Percentiles rank a stretch among this genome's conserved stretches.
Conservation (phyloP, 2,888 invertebrate genomes). For the Gryllus longicercus region DNA sequence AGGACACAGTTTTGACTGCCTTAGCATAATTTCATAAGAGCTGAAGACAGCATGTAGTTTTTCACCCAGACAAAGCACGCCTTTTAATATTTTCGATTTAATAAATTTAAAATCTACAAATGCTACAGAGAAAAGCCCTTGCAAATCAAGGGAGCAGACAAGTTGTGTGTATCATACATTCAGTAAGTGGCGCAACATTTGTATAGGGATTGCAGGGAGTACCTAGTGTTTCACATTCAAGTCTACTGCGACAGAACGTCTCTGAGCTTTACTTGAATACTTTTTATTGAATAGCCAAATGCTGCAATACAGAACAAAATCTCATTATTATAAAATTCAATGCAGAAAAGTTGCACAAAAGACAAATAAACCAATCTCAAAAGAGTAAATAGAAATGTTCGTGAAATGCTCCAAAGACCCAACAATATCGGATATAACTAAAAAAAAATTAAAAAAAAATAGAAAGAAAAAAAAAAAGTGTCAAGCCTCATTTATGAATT, state of each 20-base stretch:
- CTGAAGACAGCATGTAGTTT: neutral
- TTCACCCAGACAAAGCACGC: conserved; percentile 8
- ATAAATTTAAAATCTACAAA: neutral
- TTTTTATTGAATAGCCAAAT: conserved; percentile 7
- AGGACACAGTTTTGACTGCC: conserved; percentile 3
- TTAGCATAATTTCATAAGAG: neutral
- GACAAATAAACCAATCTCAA: conserved; percentile 17
- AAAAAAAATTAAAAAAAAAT: conserved; percentile 12
- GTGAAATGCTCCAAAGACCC: conserved; percentile 3
- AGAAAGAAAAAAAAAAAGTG: neutral
- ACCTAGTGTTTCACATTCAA: neutral
- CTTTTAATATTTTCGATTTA: neutral
- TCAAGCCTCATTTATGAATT: conserved; percentile 20
- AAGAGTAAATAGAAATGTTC: neutral
- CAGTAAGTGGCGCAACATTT: neutral
- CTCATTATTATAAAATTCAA: conserved; percentile 28
- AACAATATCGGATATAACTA: conserved; percentile 20
- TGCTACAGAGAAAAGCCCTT: conserved; percentile 9
- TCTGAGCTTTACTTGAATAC: neutral
- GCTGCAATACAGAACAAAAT: conserved; percentile 24
- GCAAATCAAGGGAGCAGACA: neutral
- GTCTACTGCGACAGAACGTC: neutral
- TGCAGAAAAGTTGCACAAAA: conserved; percentile 7
- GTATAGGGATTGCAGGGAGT: neutral
- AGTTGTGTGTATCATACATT: conserved; percentile 3